Conservation (phyloP, 2,113 vertebrate species). For the Chaetorhynchus papuensis region DNA sequence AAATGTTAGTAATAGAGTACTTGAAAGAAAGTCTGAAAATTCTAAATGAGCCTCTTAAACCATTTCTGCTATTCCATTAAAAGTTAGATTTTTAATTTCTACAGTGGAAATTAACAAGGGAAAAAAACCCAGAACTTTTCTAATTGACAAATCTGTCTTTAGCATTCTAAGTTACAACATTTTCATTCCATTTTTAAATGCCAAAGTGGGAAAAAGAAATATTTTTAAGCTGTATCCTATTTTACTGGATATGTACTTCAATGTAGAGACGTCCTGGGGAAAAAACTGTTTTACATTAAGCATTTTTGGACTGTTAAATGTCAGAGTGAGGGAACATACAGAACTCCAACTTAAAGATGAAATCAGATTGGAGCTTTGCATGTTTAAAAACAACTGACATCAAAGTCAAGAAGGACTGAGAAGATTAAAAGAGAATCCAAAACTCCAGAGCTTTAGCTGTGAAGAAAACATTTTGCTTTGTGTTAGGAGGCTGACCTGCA, state of each 20-base stretch:
- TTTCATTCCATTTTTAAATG: not conserved
- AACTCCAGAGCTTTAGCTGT: not conserved
- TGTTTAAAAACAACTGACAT: not conserved
- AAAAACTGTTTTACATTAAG: not conserved
- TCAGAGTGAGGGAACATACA: not conserved
- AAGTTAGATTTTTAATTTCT: not conserved
- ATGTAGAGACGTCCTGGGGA: not conserved
- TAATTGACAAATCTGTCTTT: not conserved
- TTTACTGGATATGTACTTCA: not conserved
- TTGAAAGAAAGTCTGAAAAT: not conserved
- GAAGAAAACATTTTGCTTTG: not conserved
- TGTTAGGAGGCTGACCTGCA: not conserved
- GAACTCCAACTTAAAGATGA: not conserved
- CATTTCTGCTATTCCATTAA: not conserved
- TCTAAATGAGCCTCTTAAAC: not conserved
- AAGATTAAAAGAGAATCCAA: slow-evolving; percentile 22
- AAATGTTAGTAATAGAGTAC: not conserved
- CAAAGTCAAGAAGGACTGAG: slow-evolving; percentile 7
- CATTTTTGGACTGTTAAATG: not conserved
- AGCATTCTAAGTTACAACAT: not conserved
- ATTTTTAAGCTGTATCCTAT: not conserved
- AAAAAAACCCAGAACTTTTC: not conserved
- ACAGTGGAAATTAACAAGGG: not conserved
- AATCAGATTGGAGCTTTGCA: not conserved
- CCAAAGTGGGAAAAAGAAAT: not conserved